Base-by-base conservation (phyloP, 2,797 vertebrate genomes). In the Orestias chungarensis region DNA sequence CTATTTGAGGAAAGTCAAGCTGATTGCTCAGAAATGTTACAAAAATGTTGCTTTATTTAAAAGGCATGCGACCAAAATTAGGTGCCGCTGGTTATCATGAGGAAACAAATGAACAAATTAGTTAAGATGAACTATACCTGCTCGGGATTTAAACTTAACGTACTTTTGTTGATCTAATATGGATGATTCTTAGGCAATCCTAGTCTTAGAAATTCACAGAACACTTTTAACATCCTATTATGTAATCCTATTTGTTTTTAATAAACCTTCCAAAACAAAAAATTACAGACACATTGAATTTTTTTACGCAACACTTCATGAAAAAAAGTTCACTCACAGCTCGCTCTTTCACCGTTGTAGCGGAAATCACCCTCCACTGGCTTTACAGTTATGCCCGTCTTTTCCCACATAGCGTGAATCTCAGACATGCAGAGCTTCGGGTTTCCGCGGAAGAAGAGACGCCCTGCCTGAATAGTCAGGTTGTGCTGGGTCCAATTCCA, bases 401-500 rank as follows among this genome's bases (percentile, higher is more conserved):
- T 96, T 3, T 97, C 95, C 93, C 97, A 97, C 98, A 99, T 99
- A 10, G 87, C 95, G 83, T 95, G 96, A 74, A 99, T 99, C 90
- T 99, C 97, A 0, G 96, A 98, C 85, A 97, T 94, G 69, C 98
- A 99, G 20, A 99, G 92, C 80, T 97, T 99, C 75, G 97, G 97
- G 88, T 99, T 99, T 85, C 93, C 95, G 1, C 96, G 96, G 65
- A 99, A 99, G 85, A 97, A 97, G 86, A 99, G 96, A 49, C 98
- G 97, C 25, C 98, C 98, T 0, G 92, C 84, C 43, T 88, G 93
- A 89, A 99, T 95, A 1, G 97, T 98, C 89, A 99, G 90, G 89
- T 98, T 99, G 88, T 98, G 98, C 75, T 96, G 96, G 84, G 86
- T 95, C 97, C 97, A 99, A 93, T 99, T 96, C 98, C 98, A 99